phyloP scores from a whole-genome alignment of 2,797 vertebrate genomes.

The Rhinogobio ventralis region DNA sequence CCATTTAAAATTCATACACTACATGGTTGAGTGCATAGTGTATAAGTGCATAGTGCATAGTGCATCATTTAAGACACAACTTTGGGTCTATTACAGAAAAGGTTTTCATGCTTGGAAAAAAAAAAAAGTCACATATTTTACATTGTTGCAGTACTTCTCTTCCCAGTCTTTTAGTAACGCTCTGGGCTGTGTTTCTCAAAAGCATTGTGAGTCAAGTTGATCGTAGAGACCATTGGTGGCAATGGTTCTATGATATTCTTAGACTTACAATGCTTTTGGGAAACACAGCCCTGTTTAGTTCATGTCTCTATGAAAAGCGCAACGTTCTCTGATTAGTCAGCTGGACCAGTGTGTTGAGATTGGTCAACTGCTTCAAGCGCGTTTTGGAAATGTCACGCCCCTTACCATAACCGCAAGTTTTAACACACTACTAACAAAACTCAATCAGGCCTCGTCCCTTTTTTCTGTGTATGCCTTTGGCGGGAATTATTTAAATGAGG shows the following conservation, averaged over 20 bases:
- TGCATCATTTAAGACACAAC: no score
- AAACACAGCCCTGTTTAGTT: background rate
- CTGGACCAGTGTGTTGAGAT: background rate
- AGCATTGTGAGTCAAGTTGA: background rate
- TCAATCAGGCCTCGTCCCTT: background rate
- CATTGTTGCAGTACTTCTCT: no score
- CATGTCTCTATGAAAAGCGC: accelerated
- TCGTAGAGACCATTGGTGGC: background rate
- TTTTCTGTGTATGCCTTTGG: background rate
- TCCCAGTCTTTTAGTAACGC: no score
- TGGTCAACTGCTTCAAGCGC: background rate
- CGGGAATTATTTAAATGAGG: no score
- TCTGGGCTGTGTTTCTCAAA: background rate
- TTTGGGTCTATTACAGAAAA: background rate
- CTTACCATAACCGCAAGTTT: no score
- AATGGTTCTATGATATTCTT: background rate
- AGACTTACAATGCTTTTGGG: background rate
- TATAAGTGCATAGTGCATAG: no score
- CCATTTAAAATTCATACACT: background rate
- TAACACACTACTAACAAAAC: background rate
- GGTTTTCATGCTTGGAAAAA: background rate
- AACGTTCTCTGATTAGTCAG: background rate
- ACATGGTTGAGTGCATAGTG: background rate
- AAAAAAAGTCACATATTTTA: no score
- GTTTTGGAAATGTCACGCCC: background rate